These are phyloP conservation scores for Rhombomys opimus DNA, from an alignment of 2,113 vertebrate species.

Conservation along the genomic window DNA sequence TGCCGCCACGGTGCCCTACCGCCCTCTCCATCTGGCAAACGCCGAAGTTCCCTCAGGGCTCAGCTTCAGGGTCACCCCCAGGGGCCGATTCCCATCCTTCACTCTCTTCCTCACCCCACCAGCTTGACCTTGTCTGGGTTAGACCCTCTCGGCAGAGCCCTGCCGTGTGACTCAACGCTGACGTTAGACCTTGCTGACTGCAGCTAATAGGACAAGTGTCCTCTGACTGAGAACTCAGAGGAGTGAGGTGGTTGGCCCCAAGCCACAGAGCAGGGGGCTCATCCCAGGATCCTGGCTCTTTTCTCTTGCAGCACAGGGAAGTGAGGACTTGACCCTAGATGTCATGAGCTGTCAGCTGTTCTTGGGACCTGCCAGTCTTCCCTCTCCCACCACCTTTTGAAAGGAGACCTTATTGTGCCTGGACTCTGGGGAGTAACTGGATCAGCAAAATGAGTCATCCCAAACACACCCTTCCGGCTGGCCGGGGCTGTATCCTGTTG, in stretches of 20 bases:
- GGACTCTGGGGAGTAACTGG: fast-evolving
- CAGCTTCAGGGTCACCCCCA: not conserved
- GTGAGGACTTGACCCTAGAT: not conserved
- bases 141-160: not conserved
- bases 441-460: no score
- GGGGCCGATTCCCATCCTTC: not conserved
- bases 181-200: not conserved
- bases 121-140: not conserved
- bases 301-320: not conserved
- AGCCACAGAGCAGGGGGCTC: not conserved
- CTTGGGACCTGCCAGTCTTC: not conserved
- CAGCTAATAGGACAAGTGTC: not conserved
- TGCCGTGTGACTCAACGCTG: fast-evolving
- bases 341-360: not conserved
- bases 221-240: not conserved
- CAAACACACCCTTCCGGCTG: not conserved
- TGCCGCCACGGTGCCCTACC: not conserved
- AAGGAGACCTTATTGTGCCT: not conserved
- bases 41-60: not conserved
- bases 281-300: not conserved
- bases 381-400: not conserved
- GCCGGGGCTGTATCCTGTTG: not conserved
- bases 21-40: not conserved
- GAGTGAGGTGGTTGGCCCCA: not conserved
- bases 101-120: not conserved